Base-by-base conservation (phyloP, 2,113 vertebrate genomes). In the Bufo gargarizans region DNA sequence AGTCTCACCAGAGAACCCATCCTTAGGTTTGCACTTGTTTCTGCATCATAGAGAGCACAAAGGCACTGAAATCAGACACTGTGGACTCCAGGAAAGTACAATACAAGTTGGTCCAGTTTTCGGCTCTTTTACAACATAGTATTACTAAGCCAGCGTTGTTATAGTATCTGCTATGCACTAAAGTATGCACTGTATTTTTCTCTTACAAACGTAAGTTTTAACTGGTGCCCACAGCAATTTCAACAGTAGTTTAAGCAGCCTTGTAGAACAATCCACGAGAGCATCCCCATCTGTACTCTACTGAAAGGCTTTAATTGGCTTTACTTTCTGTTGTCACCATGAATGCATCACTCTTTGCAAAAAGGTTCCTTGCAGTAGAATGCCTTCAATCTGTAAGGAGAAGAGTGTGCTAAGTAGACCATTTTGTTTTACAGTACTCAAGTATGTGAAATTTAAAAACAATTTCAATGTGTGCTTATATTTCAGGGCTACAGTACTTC, bases 31-130 rank as follows among this genome's bases (percentile, higher is more conserved):
- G 58, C 4, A 82, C 7, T 6, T 43, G 3, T 59, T 4, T 20
- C 43, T 20, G 80, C 43, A 49, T 82, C 19, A 82, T n/a, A 50
- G 43, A 45, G 43, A 82, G 45, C 80, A 65, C 43, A 82, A 82
- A 82, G 80, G 80, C 80, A 82, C 80, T 63, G 17, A 47, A 47
- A 47, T 82, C 14, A 10, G 56, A 63, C 11, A 63, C 8, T 47
- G 33, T 63, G 45, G 45, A 63, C 43, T 49, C 59, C 80, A 63
- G 59, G 59, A 82, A 19, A 43, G 14, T 1, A 17, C 13, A 2
- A 17, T 3, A n/a, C 61, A 3, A 43, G 12, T 17, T 1, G 6
- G 33, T 61, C 58, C 16, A 82, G 2, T 43, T 16, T 16, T 59
- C 14, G 9, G 0, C 33, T 33, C 33, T 45, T 80, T 6, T 56